These are phyloP conservation scores for Oxygymnocypris stewartii DNA, from an alignment of 2,113 vertebrate species.

Conservation along the genomic window DNA sequence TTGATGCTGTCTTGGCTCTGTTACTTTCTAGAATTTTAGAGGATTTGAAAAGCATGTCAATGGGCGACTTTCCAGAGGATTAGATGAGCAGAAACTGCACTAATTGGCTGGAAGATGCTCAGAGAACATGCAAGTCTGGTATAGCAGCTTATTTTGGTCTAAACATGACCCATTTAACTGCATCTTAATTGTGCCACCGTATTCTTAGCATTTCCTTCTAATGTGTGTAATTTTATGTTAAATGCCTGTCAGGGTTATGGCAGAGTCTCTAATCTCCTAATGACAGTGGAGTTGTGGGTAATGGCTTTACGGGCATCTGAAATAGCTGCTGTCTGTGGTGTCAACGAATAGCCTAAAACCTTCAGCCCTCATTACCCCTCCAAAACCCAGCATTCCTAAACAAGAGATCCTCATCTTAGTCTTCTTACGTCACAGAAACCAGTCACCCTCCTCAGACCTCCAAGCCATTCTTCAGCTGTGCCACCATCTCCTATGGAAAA, in stretches of 20 bases:
- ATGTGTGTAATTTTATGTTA: conserved; percentile 46
- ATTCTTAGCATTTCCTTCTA: conserved; percentile 39
- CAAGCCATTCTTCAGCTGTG: conserved; percentile 21
- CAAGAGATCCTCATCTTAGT: conserved; percentile 12
- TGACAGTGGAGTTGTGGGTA: conserved; percentile 55
- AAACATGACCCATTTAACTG: conserved; percentile 36
- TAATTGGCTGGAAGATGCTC: conserved; percentile 37
- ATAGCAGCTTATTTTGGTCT: conserved; percentile 20
- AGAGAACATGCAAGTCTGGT: conserved; percentile 17
- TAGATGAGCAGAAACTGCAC: conserved; percentile 13
- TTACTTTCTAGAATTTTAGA: conserved; percentile 29
- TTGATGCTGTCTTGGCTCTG: conserved; percentile 11
- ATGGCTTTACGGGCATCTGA: conserved; percentile 57
- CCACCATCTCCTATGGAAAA: conserved; percentile 34
- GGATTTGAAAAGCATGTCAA: conserved; percentile 10
- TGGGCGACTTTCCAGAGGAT: conserved; percentile 5
- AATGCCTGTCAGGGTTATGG: conserved; percentile 53
- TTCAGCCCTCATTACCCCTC: conserved; percentile 53
- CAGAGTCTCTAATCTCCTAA: conserved; percentile 57
- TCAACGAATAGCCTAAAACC: conserved; percentile 47
- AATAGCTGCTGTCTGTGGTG: conserved; percentile 56
- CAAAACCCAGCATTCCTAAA: conserved; percentile 33
- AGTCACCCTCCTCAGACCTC: conserved; percentile 23
- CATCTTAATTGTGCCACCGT: conserved; percentile 34
- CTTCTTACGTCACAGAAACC: conserved; percentile 28